These are phyloP conservation scores for Phanerotoma sp. DNA, from an alignment of 2,888 invertebrate species.

Conservation along the genomic window DNA sequence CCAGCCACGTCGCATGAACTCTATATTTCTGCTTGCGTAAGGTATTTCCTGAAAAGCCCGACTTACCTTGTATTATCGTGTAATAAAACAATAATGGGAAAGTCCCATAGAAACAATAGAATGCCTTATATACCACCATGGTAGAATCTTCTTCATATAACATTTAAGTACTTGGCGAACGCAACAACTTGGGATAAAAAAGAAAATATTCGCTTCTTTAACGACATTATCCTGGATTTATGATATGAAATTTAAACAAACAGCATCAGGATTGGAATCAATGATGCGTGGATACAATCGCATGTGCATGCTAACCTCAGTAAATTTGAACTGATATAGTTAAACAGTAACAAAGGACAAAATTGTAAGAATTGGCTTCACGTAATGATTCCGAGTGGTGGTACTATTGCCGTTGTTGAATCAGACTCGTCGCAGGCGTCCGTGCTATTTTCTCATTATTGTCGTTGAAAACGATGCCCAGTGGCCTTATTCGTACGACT, in stretches of 20 bases:
- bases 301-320: too few relatives aligned
- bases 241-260: too few relatives aligned
- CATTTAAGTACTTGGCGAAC: too few relatives aligned
- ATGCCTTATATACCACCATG: neutral
- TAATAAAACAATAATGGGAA: constrained; percentile 21
- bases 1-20: neutral
- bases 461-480: constrained; percentile 30
- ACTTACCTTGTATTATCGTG: neutral
- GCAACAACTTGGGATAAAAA: too few relatives aligned
- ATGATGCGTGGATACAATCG: too few relatives aligned
- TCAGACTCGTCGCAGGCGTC: constrained; percentile 19
- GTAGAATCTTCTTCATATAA: too few relatives aligned
- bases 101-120: constrained; percentile 15
- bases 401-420: constrained; percentile 9
- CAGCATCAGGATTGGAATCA: too few relatives aligned
- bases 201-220: too few relatives aligned
- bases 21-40: constrained; percentile 8
- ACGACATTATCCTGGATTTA: too few relatives aligned
- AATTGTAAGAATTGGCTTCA: constrained; percentile 25
- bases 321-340: too few relatives aligned
- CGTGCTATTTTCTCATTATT: constrained; percentile 37
- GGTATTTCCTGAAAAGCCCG: constrained; percentile 4
- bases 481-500: constrained; percentile 34
- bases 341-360: constrained; percentile 1
- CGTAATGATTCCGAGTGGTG: constrained; percentile 31